Evolutionary conservation across 2,888 invertebrate species (phyloP), one percentile per base, ranked within the genome.

Genomic region (Heteropelma amictum): DNA sequence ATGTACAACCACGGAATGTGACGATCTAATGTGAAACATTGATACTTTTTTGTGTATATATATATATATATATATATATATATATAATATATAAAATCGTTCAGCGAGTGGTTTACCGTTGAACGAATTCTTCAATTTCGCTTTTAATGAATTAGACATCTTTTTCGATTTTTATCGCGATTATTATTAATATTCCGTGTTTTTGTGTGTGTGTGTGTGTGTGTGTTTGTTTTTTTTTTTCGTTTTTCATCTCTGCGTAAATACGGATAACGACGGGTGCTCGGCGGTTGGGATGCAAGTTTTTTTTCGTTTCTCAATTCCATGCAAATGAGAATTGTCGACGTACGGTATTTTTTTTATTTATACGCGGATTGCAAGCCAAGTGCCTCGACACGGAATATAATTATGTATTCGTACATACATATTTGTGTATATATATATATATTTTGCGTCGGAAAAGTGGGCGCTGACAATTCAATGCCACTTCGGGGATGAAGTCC

Each of bases 251-350:
- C 60, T 64, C 60, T 74, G 40, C 67, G 71, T 78, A 80, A 86
- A 84, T 85, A 85, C 82, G 85, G 81, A 87, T 86, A 88, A 88
- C 88, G 85, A 86, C 83, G 81, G 84, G 84, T 85, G 85, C 77
- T 77, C 77, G 82, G 85, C 86, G 84, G 83, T 86, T 85, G 85
- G 84, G 77, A 81, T 85, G 85, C 87, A 84, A 85, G 71, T 80
- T 77, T 47, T 42, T 33, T 42, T 30, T 21, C 10, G 7, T 28
- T 26, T 40, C 23, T 51, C 21, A 42, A 10, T 60, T 17, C 12
- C 33, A 14, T 65, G 14, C 33, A 81, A 81, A 81, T 82, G 83
- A 81, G 80, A 77, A 76, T 78, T 74, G 74, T 60, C 65, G 56
- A 75, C 72, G 76, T 80, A 74, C 63, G 81, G 82, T 81, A 79